Base-by-base conservation (phyloP, 53 echinoderm and acorn worm genomes). In the Mesocentrotus franciscanus region DNA sequence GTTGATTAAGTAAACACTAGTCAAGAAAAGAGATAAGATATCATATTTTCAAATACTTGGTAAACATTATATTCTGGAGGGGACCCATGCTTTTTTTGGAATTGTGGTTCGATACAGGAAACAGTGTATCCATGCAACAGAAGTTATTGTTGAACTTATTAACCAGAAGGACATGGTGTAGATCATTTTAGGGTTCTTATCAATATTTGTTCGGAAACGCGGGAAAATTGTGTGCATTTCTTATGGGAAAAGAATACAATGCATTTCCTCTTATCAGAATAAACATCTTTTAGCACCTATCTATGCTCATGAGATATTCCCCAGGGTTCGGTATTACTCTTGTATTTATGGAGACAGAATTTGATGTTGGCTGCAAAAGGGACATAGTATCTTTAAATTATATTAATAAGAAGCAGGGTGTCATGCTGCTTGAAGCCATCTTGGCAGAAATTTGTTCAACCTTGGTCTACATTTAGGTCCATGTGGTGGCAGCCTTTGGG, bases 121-220 rank as follows among this genome's bases (percentile, higher is more conserved):
- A 79, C 20, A 29, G 35, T 39, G 5, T 79, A 17, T 18, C 11
- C 42, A 8, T 18, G 81, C 17, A 81, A 18, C 18, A 42, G 18
- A 74, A 30, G 16, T 18, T 74, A 30, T 30, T 74, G 20, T 81
- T 81, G 81, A 42, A 36, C 81, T 42, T 81, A 39, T 79, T 36
- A 18, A 81, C 20, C 20, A 20, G 8, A 42, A 14, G 20, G 20
- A 18, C 39, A 11, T 11, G 1, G 0, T 39, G 35, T 6, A 36
- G 29, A 33, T 81, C 42, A 20, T 81, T 39, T 36, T 81, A 36
- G 36, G 18, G 42, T 17, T 42, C 17, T 36, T 81, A 42, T 81
- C 81, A 81, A 39, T 81, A 81, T 81, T 81, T 81, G 33, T 81
- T 81, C 42, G 36, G 42, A 81, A 81, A 36, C 17, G 36, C 42